Percentiles rank a stretch among this genome's conserved stretches.
Conservation (phyloP, 1,140 invertebrate genomes). For the Lepidurus apus region DNA sequence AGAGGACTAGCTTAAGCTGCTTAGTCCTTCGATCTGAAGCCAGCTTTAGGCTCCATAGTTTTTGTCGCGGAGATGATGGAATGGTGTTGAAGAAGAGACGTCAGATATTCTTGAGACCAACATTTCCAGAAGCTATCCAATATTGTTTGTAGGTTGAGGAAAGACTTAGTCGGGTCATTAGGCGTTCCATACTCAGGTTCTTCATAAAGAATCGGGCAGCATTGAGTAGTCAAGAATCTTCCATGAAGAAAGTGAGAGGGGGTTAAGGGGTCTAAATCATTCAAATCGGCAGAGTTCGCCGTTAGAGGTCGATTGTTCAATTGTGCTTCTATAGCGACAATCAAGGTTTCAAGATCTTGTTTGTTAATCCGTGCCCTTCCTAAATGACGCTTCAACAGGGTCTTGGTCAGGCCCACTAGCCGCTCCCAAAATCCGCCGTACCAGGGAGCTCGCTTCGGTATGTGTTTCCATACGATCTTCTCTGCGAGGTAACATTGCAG, state of each 20-base stretch:
- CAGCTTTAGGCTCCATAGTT: not conserved
- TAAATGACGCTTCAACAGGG: conserved; percentile 28
- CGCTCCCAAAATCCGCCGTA: conserved; percentile 43
- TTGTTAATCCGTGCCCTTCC: conserved; percentile 22
- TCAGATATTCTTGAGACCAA: not conserved
- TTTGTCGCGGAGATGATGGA: not conserved
- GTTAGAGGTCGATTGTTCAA: conserved; percentile 41
- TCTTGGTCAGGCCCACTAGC: conserved; percentile 39
- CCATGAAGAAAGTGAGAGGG: conserved; percentile 39
- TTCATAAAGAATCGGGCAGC: not conserved
- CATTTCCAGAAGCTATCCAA: not conserved
- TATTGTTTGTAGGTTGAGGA: not conserved
- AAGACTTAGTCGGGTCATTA: not conserved
- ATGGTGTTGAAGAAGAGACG: not conserved
- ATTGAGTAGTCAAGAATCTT: conserved; percentile 4
- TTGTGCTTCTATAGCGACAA: conserved; percentile 40
- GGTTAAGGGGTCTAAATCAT: conserved; percentile 41
- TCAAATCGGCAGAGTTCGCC: conserved; percentile 39
- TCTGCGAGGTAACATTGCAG: not conserved
- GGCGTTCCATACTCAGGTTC: not conserved
- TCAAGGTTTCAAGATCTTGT: conserved; percentile 38
- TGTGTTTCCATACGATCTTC: conserved; percentile 39
- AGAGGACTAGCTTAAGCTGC: too few relatives aligned
- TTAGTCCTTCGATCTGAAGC: too few relatives aligned
- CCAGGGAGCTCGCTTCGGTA: conserved; percentile 40